Conservation (phyloP, 2,888 invertebrate genomes). For the Amiota minor region DNA sequence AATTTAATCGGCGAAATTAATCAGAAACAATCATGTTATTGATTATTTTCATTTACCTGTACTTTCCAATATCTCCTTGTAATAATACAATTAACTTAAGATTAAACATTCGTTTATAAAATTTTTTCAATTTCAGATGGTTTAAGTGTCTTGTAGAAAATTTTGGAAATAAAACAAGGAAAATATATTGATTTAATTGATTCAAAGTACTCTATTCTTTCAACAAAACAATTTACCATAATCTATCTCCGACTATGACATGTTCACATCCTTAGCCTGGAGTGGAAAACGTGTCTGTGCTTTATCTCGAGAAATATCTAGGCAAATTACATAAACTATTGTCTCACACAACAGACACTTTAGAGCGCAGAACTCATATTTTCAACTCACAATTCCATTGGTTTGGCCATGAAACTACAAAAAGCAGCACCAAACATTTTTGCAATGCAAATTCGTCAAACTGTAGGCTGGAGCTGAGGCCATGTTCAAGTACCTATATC, state of each 20-base stretch:
- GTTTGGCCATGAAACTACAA: slow-evolving; percentile 35
- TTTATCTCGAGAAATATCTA: slow-evolving; percentile 22
- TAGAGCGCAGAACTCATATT: slow-evolving; percentile 16
- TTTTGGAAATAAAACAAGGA: no score
- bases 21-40: no score
- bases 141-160: no score
- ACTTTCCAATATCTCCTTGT: no score
- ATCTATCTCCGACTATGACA: background rate
- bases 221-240: background rate
- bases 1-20: no score
- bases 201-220: no score
- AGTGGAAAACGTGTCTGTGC: background rate
- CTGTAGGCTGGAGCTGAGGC: slow-evolving; percentile 18
- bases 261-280: no score
- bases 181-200: no score
- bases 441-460: slow-evolving; percentile 59
- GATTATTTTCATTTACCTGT: no score
- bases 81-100: no score
- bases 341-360: slow-evolving; percentile 16
- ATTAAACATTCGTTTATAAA: no score
- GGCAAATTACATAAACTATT: slow-evolving; percentile 27
- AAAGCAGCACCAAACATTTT: slow-evolving; percentile 38
- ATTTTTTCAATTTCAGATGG: no score
- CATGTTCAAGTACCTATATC: slow-evolving; percentile 49
- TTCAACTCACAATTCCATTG: slow-evolving; percentile 44